phyloP scores from a whole-genome alignment of 2,113 vertebrate species.

The Chrysemys picta region DNA sequence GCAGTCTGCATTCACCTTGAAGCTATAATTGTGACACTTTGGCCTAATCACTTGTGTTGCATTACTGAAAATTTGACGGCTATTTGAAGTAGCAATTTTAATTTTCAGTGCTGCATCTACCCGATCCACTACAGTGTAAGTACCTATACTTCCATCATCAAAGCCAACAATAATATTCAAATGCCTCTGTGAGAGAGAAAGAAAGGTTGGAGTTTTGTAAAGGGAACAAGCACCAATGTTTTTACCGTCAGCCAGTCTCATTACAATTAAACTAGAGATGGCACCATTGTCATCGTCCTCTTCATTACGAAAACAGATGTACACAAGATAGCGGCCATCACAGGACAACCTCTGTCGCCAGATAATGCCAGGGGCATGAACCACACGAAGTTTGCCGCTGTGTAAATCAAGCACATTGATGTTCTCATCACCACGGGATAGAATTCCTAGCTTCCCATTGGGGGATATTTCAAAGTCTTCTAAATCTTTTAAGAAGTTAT shows the following conservation, averaged over 20 bases:
- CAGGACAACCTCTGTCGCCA: slow-evolving; percentile 95
- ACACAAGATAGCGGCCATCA: slow-evolving; percentile 97
- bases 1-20: slow-evolving; percentile 94
- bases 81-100: slow-evolving; percentile 98
- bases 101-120: slow-evolving; percentile 98
- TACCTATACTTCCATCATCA: slow-evolving; percentile 97
- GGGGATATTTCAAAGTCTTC: slow-evolving; percentile 98
- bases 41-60: slow-evolving; percentile 90
- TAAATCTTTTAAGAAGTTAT: slow-evolving; percentile 92
- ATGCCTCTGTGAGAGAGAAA: slow-evolving; percentile 94
- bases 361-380: slow-evolving; percentile 91
- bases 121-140: slow-evolving; percentile 97
- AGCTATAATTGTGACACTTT: slow-evolving; percentile 91
- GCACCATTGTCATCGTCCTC: slow-evolving; percentile 94
- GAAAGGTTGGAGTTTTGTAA: slow-evolving; percentile 96
- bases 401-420: slow-evolving; percentile 96
- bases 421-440: slow-evolving; percentile 95
- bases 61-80: slow-evolving; percentile 96
- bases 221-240: slow-evolving; percentile 98
- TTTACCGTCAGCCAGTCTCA: slow-evolving; percentile 97
- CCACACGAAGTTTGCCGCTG: slow-evolving; percentile 93
- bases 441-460: slow-evolving; percentile 95
- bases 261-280: slow-evolving; percentile 93
- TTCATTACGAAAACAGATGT: slow-evolving; percentile 92
- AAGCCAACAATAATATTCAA: slow-evolving; percentile 98